Base-by-base conservation (phyloP, 2,888 invertebrate species). In the Euzophera pinguis region DNA sequence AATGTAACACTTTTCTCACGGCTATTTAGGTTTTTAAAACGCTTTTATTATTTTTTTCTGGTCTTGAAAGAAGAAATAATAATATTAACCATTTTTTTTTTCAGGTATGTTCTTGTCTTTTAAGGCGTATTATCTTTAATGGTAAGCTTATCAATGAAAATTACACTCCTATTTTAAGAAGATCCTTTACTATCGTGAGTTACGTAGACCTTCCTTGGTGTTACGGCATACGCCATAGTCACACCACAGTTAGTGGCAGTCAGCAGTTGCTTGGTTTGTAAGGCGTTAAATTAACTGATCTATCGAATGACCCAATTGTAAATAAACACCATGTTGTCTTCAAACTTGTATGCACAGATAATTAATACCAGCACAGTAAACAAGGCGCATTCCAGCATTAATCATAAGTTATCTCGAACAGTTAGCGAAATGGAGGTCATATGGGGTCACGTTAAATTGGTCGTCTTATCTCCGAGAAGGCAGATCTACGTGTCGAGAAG, bases 391-490 rank as follows among this genome's bases (percentile, higher is more conserved):
- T 45, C 45, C 45, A 32, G 42, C 48, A 52, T 52, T 51, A 54
- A 54, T 54, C 50, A 55, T 41, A 47, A 35, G 57, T 54, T 60
- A 58, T 60, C 56, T 55, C 45, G 53, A 53, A 52, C 53, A 37
- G 35, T 52, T 48, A 38, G 54, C 53, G 42, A 57, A 55, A 56
- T 55, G 53, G 56, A 52, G 54, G 53, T 56, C 53, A 53, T 43
- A 22, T 45, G 50, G 52, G 43, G 56, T 55, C 53, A 56, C 35
- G 53, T 48, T 54, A 48, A 54, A 55, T 55, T 50, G 42, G 27
- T 27, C 42, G 42, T 27, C n/a, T 39, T 39, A 39, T 39, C 39
- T 39, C 4, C 3, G 6, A 7, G 16, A 0, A 16, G 1, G 16
- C 39, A 14, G 39, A 39, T 39, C 39, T 38, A 22, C 10, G 32